phyloP scores from a whole-genome alignment of 2,797 vertebrate species.

The Schizothorax lantsangensis region DNA sequence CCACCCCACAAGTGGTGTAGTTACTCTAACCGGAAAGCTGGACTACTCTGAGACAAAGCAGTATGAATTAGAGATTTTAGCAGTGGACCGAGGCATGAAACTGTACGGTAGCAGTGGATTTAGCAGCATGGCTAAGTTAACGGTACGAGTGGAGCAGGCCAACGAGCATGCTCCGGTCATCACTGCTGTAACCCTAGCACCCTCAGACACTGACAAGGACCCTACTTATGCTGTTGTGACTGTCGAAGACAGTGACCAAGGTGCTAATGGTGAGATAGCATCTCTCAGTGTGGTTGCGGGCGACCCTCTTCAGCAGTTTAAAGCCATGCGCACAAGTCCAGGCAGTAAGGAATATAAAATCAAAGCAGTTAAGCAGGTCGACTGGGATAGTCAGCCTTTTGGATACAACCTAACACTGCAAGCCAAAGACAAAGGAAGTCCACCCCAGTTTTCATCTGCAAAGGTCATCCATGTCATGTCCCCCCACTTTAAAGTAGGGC shows the following conservation, averaged over 20 bases:
- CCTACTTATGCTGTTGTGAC: slow-evolving; percentile 90
- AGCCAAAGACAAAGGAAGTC: slow-evolving; percentile 96
- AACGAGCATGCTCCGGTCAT: slow-evolving; percentile 90
- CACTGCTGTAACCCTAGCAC: slow-evolving; percentile 83
- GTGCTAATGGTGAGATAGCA: slow-evolving; percentile 93
- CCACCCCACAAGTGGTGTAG: slow-evolving; percentile 94
- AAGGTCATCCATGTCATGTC: slow-evolving; percentile 90
- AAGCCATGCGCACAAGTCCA: slow-evolving; percentile 86
- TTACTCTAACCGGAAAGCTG: slow-evolving; percentile 91
- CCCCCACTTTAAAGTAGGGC: slow-evolving; percentile 87
- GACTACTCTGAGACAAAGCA: slow-evolving; percentile 86
- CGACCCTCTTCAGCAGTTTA: slow-evolving; percentile 92
- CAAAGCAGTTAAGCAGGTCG: slow-evolving; percentile 85
- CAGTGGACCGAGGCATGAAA: slow-evolving; percentile 95
- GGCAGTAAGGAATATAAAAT: slow-evolving; percentile 96
- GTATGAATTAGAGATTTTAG: slow-evolving; percentile 95
- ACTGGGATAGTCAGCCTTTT: slow-evolving; percentile 92
- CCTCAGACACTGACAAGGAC: slow-evolving; percentile 87
- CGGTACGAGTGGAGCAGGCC: slow-evolving; percentile 90
- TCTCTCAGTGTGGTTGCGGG: slow-evolving; percentile 93
- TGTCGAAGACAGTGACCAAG: slow-evolving; percentile 91
- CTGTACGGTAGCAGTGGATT: slow-evolving; percentile 97
- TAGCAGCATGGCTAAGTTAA: slow-evolving; percentile 95
- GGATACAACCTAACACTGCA: slow-evolving; percentile 97
- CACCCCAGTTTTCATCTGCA: slow-evolving; percentile 90